Base-by-base conservation (phyloP, 2,888 invertebrate species). In the Epinotia ramella region DNA sequence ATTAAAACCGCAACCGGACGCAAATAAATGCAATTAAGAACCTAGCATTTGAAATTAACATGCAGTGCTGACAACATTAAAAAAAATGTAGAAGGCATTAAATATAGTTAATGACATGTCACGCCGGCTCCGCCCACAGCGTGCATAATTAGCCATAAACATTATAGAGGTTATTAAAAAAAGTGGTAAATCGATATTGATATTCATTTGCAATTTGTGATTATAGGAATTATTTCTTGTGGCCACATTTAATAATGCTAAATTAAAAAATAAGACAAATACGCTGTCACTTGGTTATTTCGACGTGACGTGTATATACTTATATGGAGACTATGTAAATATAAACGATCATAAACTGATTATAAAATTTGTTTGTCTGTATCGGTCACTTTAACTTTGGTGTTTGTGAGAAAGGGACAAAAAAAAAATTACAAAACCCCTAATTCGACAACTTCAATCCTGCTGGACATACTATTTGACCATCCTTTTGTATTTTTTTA, bases 61-160 rank as follows among this genome's bases (percentile, higher is more conserved):
- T 28, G 62, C 53, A 64, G 13, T 63, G 70, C 46, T 62, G 70
- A 63, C 33, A 53, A 62, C 59, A 46, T 56, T 16, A 53, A 62
- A 57, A 70, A 63, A 46, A 59, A 59, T 20, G 40, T 28, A n/a
- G 59, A 62, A 64, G 13, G 33, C 44, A 72, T 65, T 46, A 70
- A 69, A 69, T 59, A 86, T 83, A 83, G 87, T 86, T 86, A 86
- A 86, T 83, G 86, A 88, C 86, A 85, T 87, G 89, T 88, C 90
- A 86, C 83, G 69, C 80, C 70, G 73, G 83, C 73, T 76, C 85
- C 91, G 88, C 91, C 91, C 87, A 86, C 81, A 78, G 79, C 44
- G 18, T 69, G 33, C 65, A 73, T 16, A 53, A 68, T 69, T 67
- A 73, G 49, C 57, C 16, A 69, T 67, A 66, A 67, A 66, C 28